Conservation (phyloP, 2,113 vertebrate species). For the Labeo rohita region DNA sequence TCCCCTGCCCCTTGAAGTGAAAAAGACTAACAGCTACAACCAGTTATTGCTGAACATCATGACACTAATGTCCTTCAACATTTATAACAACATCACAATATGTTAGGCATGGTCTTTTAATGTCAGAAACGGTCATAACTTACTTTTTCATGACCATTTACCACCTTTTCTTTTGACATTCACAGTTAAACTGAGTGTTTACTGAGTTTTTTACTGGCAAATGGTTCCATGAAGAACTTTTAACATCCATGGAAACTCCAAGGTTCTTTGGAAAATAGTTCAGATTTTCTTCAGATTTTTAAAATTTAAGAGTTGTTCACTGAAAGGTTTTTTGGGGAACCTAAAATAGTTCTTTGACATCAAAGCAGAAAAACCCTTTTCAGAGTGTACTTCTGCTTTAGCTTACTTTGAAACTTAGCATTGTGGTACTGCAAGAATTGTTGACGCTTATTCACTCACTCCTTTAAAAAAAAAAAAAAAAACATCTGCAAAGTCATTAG, state of each 20-base stretch:
- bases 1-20: too few relatives aligned
- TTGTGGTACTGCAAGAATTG: not conserved
- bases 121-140: not conserved
- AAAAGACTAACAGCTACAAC: too few relatives aligned
- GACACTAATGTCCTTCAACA: too few relatives aligned
- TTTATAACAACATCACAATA: too few relatives aligned
- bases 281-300: too few relatives aligned
- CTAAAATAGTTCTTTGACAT: not conserved
- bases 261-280: too few relatives aligned
- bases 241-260: too few relatives aligned
- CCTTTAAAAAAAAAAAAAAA: not conserved
- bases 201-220: too few relatives aligned
- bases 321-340: not conserved
- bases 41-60: too few relatives aligned
- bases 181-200: not conserved
- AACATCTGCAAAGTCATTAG: not conserved
- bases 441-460: not conserved
- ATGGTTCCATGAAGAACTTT: too few relatives aligned
- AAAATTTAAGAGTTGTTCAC: too few relatives aligned
- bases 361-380: not conserved
- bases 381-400: not conserved
- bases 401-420: not conserved
- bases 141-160: not conserved
- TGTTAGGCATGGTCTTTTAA: not conserved
- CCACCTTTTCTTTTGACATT: not conserved